These are phyloP conservation scores for Clarias macrocephalus DNA, from an alignment of 2,113 vertebrate genomes.

Conservation along the genomic window DNA sequence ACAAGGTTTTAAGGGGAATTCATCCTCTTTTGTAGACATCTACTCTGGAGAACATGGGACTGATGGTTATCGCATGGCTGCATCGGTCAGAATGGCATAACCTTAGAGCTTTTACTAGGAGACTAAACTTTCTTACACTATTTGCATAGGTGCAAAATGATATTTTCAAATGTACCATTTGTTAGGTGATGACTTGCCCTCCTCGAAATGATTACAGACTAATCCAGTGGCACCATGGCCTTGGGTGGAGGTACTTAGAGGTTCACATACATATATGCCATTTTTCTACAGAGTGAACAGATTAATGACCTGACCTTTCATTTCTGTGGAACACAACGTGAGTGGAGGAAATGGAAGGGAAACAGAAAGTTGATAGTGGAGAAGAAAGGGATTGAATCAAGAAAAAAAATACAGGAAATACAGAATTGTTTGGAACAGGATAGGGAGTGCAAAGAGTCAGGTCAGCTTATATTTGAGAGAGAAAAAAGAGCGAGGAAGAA, in stretches of 20 bases:
- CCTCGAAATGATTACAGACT: not conserved
- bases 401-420: slow-evolving; percentile 15
- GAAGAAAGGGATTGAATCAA: not conserved
- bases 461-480: slow-evolving; percentile 17
- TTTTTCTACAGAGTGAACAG: slow-evolving; percentile 40
- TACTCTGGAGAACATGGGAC: not conserved
- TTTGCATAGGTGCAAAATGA: not conserved
- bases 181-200: slow-evolving; percentile 1
- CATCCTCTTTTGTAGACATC: not conserved
- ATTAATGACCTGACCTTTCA: slow-evolving; percentile 60
- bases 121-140: not conserved
- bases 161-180: slow-evolving; percentile 10
- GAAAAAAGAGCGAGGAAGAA: slow-evolving; percentile 10
- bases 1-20: no score
- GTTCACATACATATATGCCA: slow-evolving; percentile 13
- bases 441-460: slow-evolving; percentile 19
- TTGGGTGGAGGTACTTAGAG: not conserved
- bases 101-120: not conserved
- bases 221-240: not conserved
- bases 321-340: slow-evolving; percentile 23
- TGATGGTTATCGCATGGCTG: not conserved
- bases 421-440: slow-evolving; percentile 16
- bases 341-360: slow-evolving; percentile 36
- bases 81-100: not conserved
- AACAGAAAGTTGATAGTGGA: slow-evolving; percentile 5